Evolutionary conservation across 2,888 invertebrate species (phyloP), one percentile per base, ranked within the genome.

Genomic region (Omphaloscelis lunosa): DNA sequence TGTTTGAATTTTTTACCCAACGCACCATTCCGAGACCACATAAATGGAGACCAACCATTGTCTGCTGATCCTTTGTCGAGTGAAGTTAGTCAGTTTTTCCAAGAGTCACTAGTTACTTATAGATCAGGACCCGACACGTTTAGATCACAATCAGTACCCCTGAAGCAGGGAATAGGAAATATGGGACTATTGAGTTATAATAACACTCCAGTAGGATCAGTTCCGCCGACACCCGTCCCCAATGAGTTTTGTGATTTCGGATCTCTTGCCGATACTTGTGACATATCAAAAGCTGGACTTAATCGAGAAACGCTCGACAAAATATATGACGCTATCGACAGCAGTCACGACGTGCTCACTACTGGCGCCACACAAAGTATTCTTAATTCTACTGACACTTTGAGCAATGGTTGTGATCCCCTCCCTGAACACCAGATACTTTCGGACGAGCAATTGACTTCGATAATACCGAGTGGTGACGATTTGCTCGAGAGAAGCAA

Each of bases 111-210:
- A 34, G 91, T 92, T 12, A 92, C 90, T 68, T 97, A 96, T 84
- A 95, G 96, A 77, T 90, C 95, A 29, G 94, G 93, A 7, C 94
- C 93, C 29, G 96, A 97, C 77, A 93, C 95, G 83, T 97, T 95
- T 87, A 97, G 98, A 72, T 98, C 98, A 12, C 98, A 98, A 89
- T 98, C 98, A 23, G 98, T 98, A 69, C 98, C 98, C 0, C 93
- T 98, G 34, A 97, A 97, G 89, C 97, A 97, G 82, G 97, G 97
- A 92, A 91, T 97, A 29, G 95, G 95, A 68, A 94, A 94, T 80
- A 91, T 95, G 82, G 93, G 93, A 3, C 85, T 96, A 51, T 89
- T 95, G 66, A 96, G 95, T 87, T 96, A 96, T 85, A 96, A 95
- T 86, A 96, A 95, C 81, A 97, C 98, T 11, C 97, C 97, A 0